These are phyloP conservation scores for Calidris pygmaea DNA, from an alignment of 2,113 vertebrate genomes.

Conservation along the genomic window DNA sequence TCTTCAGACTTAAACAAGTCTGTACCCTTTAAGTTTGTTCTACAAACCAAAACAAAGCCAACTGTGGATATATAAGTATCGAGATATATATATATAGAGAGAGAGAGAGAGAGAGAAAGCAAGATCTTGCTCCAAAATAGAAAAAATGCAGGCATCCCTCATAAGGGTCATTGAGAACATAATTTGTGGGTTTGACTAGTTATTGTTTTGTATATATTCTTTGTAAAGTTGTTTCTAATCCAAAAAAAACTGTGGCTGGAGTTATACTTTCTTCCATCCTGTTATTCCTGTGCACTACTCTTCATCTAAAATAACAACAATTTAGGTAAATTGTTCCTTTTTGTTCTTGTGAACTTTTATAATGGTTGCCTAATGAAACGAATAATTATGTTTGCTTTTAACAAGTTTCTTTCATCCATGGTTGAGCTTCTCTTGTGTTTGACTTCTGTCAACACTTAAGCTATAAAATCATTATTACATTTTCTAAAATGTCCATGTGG, in stretches of 20 bases:
- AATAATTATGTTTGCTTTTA: background rate
- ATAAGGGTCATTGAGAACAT: background rate
- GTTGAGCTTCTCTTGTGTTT: background rate
- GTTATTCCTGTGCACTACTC: background rate
- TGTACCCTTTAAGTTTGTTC: background rate
- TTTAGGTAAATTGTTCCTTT: background rate
- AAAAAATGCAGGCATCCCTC: background rate
- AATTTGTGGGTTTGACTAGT: background rate
- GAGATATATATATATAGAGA: background rate
- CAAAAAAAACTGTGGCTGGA: background rate
- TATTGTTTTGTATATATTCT: background rate
- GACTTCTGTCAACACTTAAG: background rate
- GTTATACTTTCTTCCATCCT: background rate
- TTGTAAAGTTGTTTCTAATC: background rate
- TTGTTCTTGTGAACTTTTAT: background rate
- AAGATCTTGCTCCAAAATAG: background rate
- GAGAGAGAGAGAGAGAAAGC: no score
- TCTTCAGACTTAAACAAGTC: background rate
- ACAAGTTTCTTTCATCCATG: background rate
- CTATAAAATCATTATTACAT: background rate
- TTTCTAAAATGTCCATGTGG: background rate
- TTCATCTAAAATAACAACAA: background rate
- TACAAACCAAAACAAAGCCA: background rate
- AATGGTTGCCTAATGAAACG: background rate
- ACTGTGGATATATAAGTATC: fast-evolving